These are phyloP conservation scores for Chionis minor DNA, from an alignment of 2,113 vertebrate genomes.

Conservation along the genomic window DNA sequence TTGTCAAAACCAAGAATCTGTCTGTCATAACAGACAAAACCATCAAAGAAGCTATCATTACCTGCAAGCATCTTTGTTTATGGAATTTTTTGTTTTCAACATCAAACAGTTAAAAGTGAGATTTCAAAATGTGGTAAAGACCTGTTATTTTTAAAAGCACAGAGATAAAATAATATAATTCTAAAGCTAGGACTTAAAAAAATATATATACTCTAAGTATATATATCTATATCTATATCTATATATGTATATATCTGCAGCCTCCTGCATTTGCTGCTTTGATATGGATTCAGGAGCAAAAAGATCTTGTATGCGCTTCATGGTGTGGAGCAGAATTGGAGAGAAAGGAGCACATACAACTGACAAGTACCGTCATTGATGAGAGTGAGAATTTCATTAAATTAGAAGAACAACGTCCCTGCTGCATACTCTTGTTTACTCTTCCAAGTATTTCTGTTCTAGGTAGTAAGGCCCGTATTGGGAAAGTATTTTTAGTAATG, in stretches of 20 bases:
- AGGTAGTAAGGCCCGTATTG: neutral
- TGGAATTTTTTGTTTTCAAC: neutral
- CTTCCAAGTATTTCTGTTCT: neutral
- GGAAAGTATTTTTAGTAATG: conserved; percentile 31
- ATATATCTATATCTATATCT: neutral
- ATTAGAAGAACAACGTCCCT: neutral
- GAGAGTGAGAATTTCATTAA: neutral
- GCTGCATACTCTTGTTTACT: neutral
- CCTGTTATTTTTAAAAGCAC: neutral
- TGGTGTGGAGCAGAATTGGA: neutral
- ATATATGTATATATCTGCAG: neutral
- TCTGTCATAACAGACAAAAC: neutral
- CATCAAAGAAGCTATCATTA: neutral
- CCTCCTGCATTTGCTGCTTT: neutral
- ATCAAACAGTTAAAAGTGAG: neutral
- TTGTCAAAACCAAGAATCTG: neutral
- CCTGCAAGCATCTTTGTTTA: neutral
- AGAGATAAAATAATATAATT: neutral
- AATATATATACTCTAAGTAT: neutral
- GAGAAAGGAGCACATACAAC: neutral
- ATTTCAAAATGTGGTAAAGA: neutral
- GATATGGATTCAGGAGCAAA: neutral
- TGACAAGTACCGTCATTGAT: neutral
- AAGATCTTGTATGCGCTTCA: neutral
- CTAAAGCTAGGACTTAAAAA: neutral